Conservation (phyloP, 2,113 vertebrate genomes). For the Lucifuga dentata region DNA sequence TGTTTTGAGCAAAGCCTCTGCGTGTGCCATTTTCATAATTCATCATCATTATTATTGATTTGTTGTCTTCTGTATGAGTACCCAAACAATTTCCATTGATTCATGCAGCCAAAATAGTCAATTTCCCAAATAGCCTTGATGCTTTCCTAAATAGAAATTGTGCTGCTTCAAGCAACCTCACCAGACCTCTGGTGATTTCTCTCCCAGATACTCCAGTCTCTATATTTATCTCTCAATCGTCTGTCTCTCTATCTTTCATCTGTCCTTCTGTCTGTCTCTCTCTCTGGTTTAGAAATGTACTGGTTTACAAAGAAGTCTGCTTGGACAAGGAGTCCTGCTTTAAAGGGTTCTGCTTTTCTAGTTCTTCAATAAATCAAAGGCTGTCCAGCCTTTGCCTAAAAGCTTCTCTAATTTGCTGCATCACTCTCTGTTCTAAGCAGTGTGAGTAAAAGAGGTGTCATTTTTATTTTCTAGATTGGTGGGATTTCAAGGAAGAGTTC, state of each 20-base stretch:
- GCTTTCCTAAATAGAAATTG: constrained; percentile 7
- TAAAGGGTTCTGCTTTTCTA: constrained; percentile 12
- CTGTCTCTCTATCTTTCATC: no score
- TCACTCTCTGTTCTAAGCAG: constrained; percentile 2
- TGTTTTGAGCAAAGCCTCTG: no score
- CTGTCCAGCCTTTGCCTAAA: constrained; percentile 1
- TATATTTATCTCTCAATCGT: neutral
- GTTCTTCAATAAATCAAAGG: constrained; percentile 28
- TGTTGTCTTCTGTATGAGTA: no score
- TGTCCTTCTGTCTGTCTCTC: neutral
- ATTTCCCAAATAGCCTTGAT: no score
- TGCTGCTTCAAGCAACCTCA: neutral
- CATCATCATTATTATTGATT: no score
- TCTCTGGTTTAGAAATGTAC: constrained; percentile 3
- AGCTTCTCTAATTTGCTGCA: neutral
- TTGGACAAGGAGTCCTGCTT: constrained; percentile 13
- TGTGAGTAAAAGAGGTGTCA: neutral
- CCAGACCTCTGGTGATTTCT: neutral
- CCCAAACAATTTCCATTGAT: constrained; percentile 8
- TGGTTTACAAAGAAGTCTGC: neutral
- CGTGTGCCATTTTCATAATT: no score
- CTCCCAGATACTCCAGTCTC: neutral
- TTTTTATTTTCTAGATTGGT: no score
- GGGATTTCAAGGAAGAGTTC: no score
- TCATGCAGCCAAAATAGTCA: neutral